Base-by-base conservation (phyloP, 1,140 invertebrate genomes). In the Sminthurinus signatus region DNA sequence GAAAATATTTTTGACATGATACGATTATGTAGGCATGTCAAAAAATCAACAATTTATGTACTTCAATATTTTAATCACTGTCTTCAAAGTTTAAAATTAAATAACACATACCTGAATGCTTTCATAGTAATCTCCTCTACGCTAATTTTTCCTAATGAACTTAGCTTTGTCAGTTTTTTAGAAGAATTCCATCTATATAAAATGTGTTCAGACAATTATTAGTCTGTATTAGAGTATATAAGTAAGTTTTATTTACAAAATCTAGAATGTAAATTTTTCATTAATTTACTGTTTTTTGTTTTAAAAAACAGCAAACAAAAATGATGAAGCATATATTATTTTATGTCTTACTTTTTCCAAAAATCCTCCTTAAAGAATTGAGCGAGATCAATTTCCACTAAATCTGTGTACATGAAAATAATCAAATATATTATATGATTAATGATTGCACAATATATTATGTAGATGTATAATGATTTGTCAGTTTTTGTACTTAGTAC, bases 361-460 rank as follows among this genome's bases (percentile, higher is more conserved):
- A 70, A 70, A 46, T 58, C 58, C n/a, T 65, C 68, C 1, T 61
- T 42, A n/a, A 67, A 68, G 54, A 64, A 68, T 25, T 55, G 50
- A 19, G 31, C 29, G 19, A 70, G 50, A 23, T 70, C 62, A 23
- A 70, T 60, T 39, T 66, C 68, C 25, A 62, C 1, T 54, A 65
- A 43, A 58, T 54, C 59, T 62, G 36, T 27, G n/a, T 8, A 29
- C 21, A 59, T 23, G 21, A 39, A 28, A 27, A 65, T n/a, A n/a
- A n/a, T n/a, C n/a, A n/a, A n/a, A n/a, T n/a, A n/a, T n/a, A n/a
- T n/a, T n/a, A n/a, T n/a, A n/a, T n/a, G n/a, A n/a, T n/a, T n/a
- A n/a, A n/a, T n/a, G n/a, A n/a, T n/a, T n/a, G n/a, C n/a, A 50
- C 36, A 28, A 62, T 27, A 19, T 36, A 32, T 14, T 12, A 2